phyloP scores from a whole-genome alignment of 2,797 vertebrate species.

The Xenentodon cancila region DNA sequence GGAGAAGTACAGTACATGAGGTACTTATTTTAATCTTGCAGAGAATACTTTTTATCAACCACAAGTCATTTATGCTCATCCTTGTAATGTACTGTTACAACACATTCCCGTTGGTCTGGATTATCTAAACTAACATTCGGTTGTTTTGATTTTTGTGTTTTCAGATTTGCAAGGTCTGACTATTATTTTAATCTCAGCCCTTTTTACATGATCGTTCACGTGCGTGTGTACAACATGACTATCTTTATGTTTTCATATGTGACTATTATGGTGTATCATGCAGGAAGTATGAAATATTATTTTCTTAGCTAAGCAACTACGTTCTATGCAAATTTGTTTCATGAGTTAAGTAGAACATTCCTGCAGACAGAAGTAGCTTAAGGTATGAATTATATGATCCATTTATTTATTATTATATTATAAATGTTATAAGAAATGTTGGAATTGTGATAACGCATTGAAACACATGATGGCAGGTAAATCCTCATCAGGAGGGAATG shows the following conservation, averaged over 20 bases:
- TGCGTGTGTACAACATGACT: constrained; percentile 45
- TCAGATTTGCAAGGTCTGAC: constrained; percentile 29
- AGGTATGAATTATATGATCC: constrained; percentile 57
- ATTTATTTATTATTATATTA: constrained; percentile 28
- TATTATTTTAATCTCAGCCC: constrained; percentile 41
- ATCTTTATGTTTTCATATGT: constrained; percentile 59
- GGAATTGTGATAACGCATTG: constrained; percentile 27
- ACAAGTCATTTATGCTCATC: constrained; percentile 32
- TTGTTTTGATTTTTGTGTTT: constrained; percentile 19
- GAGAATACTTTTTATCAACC: constrained; percentile 52
- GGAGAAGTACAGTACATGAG: constrained; percentile 60
- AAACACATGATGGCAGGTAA: constrained; percentile 31
- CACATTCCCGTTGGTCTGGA: constrained; percentile 43
- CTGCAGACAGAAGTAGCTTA: constrained; percentile 48
- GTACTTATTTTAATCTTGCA: constrained; percentile 65
- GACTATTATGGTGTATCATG: constrained; percentile 52
- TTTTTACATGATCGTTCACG: constrained; percentile 33
- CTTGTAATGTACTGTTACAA: constrained; percentile 51
- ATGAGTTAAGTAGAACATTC: constrained; percentile 55
- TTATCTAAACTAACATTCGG: constrained; percentile 27
- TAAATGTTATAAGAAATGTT: constrained; percentile 15
- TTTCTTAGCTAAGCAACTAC: constrained; percentile 71
- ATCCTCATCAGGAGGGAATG: constrained; percentile 25
- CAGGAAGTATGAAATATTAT: constrained; percentile 64
- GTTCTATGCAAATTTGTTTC: constrained; percentile 81